A percentile compares a stretch with the other conserved stretches of the same genome.
phyloP scores from a whole-genome alignment of 2,888 invertebrate species.

The Amblyjoppa fuscipennis region DNA sequence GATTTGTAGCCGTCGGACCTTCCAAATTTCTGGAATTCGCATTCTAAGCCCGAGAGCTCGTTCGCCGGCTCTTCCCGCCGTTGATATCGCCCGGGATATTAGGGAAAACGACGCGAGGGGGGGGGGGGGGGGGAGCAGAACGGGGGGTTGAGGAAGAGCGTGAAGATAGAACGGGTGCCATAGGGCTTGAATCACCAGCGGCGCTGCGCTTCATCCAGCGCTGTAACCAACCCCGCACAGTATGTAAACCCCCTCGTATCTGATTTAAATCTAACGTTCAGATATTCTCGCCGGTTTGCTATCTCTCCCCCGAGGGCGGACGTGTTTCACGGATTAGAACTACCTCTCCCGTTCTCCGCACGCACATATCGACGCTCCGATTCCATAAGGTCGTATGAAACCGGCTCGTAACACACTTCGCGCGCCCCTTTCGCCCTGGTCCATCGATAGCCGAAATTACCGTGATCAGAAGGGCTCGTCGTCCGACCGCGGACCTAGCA shows the following conservation, averaged over 20 bases:
- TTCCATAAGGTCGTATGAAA: too few species aligned
- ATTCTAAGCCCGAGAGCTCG: constrained; percentile 21
- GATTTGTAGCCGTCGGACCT: constrained; percentile 70
- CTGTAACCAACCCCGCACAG: constrained; percentile 29
- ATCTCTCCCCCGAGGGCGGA: constrained; percentile 23
- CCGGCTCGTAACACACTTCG: too few species aligned
- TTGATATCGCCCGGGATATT: constrained; percentile 44
- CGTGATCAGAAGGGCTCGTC: not conserved
- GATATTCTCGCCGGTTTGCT: constrained; percentile 47
- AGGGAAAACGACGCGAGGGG: constrained; percentile 20
- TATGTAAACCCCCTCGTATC: constrained; percentile 30
- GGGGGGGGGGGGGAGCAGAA: not conserved
- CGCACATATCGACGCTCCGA: not conserved
- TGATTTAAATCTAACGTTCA: constrained; percentile 60
- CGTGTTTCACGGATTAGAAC: constrained; percentile 64
- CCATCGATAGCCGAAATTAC: too few species aligned
- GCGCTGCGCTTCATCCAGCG: constrained; percentile 27
- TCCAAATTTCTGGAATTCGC: constrained; percentile 61
- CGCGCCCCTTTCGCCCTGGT: too few species aligned
- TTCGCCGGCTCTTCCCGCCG: not conserved
- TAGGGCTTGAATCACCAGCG: constrained; percentile 44
- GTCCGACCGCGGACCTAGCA: not conserved
- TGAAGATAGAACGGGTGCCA: constrained; percentile 37
- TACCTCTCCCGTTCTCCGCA: constrained; percentile 42
- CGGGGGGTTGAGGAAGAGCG: not conserved